Conservation (phyloP, 2,888 invertebrate species). For the Scrobipalpa costella region DNA sequence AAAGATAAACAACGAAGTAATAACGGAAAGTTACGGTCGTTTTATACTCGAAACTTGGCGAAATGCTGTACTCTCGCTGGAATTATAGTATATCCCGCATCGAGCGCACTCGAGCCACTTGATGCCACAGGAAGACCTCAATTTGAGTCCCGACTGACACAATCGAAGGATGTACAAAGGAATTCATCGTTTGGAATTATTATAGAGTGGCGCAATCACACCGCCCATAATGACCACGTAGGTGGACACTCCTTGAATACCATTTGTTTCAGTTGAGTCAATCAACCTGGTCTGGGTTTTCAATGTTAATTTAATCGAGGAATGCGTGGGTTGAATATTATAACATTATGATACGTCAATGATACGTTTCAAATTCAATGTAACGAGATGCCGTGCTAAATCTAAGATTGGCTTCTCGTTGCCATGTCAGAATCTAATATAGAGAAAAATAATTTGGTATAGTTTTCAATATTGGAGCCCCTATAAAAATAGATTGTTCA, state of each 20-base stretch:
- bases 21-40: slow-evolving; percentile 10
- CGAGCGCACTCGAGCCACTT: slow-evolving; percentile 36
- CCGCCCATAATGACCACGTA: slow-evolving; percentile 60
- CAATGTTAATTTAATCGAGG: slow-evolving; percentile 43
- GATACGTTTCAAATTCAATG: slow-evolving; percentile 24
- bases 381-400: slow-evolving; percentile 21
- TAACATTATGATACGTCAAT: slow-evolving; percentile 24
- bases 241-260: slow-evolving; percentile 64
- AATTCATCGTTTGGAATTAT: slow-evolving; percentile 58
- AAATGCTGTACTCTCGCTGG: slow-evolving; percentile 6
- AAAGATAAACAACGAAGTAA: slow-evolving; percentile 16
- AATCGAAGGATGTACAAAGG: slow-evolving; percentile 73
- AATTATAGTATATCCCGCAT: slow-evolving; percentile 31
- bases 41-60: slow-evolving; percentile 5
- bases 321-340: slow-evolving; percentile 34
- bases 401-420: slow-evolving; percentile 17
- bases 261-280: slow-evolving; percentile 55
- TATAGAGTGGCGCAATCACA: slow-evolving; percentile 46
- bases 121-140: slow-evolving; percentile 60
- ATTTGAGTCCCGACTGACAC: slow-evolving; percentile 54
- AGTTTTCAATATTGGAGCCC: slow-evolving; percentile 2
- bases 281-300: slow-evolving; percentile 44
- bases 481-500: slow-evolving; percentile 28
- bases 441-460: slow-evolving; percentile 17
- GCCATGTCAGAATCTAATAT: slow-evolving; percentile 14